A percentile compares a stretch with the other conserved stretches of the same genome.
phyloP scores from a whole-genome alignment of 2,113 vertebrate species.

The Hippolais icterina region DNA sequence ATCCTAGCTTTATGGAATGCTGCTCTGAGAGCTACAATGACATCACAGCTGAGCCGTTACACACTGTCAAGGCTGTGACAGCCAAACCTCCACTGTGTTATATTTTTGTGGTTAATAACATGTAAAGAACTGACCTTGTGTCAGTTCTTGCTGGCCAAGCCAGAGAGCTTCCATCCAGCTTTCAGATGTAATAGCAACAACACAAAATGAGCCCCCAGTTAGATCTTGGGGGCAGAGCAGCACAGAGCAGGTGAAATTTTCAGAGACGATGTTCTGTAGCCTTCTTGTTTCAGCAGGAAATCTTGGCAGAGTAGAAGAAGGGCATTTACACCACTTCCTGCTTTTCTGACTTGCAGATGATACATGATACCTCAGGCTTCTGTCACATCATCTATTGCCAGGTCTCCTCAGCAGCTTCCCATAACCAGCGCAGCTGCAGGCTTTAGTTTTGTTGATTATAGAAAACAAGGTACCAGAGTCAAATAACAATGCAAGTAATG shows the following conservation, averaged over 20 bases:
- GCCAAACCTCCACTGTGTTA: not conserved
- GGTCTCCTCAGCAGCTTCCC: slow-evolving; percentile 38
- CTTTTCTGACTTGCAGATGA: slow-evolving; percentile 21
- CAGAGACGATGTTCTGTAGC: not conserved
- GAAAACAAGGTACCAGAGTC: slow-evolving; percentile 21
- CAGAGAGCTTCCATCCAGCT: not conserved
- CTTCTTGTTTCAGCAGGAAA: slow-evolving; percentile 21
- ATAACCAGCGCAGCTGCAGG: not conserved
- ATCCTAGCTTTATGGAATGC: not conserved
- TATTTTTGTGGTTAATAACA: not conserved
- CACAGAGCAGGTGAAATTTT: not conserved
- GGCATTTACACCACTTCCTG: slow-evolving; percentile 16
- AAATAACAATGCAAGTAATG: not conserved
- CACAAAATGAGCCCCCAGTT: not conserved
- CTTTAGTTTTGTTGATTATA: not conserved
- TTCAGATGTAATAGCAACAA: not conserved
- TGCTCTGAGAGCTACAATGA: not conserved
- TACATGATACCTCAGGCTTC: not conserved
- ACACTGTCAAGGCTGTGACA: not conserved
- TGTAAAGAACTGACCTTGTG: not conserved
- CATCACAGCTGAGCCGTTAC: not conserved
- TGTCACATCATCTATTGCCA: slow-evolving; percentile 8
- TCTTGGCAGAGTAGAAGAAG: not conserved
- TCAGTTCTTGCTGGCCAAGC: not conserved
- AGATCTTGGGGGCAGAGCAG: not conserved